Evolutionary conservation across 2,113 vertebrate genomes (phyloP), one percentile per base, ranked within the genome.

Genomic region (Paralichthys olivaceus): DNA sequence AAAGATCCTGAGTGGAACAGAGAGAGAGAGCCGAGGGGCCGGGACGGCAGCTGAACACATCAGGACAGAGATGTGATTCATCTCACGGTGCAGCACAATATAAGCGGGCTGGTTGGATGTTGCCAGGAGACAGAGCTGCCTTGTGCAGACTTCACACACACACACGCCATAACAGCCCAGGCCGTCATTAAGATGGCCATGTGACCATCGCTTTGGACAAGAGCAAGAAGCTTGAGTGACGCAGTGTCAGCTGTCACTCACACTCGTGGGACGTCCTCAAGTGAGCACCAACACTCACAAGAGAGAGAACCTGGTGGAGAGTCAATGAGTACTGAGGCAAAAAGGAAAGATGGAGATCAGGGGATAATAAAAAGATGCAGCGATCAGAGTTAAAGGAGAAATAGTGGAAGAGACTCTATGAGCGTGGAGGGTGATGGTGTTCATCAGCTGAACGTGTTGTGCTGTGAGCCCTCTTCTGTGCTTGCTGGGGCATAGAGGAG

Each of bases 61-160:
- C 69, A 76, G 87, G 73, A 90, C 85, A 81, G 77, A 81, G 79
- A 81, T 64, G 76, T 81, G 84, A 90, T 88, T 89, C 88, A 89
- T 90, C 78, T 83, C 84, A 56, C 37, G 78, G 81, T 49, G 74
- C 75, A 53, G 77, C 66, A 43, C 47, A n/a, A 79, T 65, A 69
- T 59, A 62, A 68, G 67, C 77, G 61, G 74, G 69, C 77, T 43
- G 80, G 81, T 56, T 57, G 75, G 57, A 87, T 80, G 93, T 91
- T 91, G 90, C 92, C 91, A 89, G 90, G 91, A 89, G 87, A 93
- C 90, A 83, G 89, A 84, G 80, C 75, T 77, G 78, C 84, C 81
- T 89, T 83, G 85, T 68, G 87, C 66, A 76, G 85, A 84, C 81
- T 80, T 83, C 69, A 81, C 28, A 54, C 23, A 25, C 54, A 56